Evolutionary conservation across 1,140 invertebrate genomes (phyloP), one percentile per base, ranked within the genome.

Genomic region (Neodiprion pinetum): DNA sequence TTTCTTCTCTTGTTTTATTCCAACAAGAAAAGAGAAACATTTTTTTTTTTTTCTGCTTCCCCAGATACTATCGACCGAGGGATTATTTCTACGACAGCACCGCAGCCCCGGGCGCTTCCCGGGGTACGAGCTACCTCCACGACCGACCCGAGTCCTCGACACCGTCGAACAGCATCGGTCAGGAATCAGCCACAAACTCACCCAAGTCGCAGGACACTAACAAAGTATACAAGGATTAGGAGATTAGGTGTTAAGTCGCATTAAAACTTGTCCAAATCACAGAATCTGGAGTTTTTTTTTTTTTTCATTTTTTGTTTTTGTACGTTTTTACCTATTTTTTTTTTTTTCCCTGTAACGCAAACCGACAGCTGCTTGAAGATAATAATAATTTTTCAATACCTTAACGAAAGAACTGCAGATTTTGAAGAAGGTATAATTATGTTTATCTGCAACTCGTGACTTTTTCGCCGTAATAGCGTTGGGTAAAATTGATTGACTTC

Each of bases 61-160:
- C 48, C 80, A 84, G 85, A n/a, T 70, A 79, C 74, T 85, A 87
- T 81, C 81, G 87, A 77, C 87, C 86, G 0, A 80, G 85, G 77
- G 86, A 89, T 84, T 87, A 88, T 82, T 86, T 84, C 82, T 84
- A 88, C 75, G 86, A 87, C 75, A 86, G 87, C 61, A 89, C 83
- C 21, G 82, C 83, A 28, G 83, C 82, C 12, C 84, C 84, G 1
- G 85, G 80, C 49, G 84, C 82, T 75, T 82, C 81, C 40, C 81
- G 88, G 40, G 86, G 87, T 68, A 88, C 87, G 11, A 88, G 87
- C 71, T 88, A 88, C 78, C 81, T 87, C 72, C 87, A 88, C 75
- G 88, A 88, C 75, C 84, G 88, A 49, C 79, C 82, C 0, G 86
- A 86, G 77, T 86, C 86, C 47, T 85, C 86, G n/a, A 87, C 85